Percentiles rank a stretch among this genome's conserved stretches.
These are phyloP conservation scores for Pseudochirops cupreus DNA, from an alignment of 2,797 vertebrate species.

Conservation along the genomic window DNA sequence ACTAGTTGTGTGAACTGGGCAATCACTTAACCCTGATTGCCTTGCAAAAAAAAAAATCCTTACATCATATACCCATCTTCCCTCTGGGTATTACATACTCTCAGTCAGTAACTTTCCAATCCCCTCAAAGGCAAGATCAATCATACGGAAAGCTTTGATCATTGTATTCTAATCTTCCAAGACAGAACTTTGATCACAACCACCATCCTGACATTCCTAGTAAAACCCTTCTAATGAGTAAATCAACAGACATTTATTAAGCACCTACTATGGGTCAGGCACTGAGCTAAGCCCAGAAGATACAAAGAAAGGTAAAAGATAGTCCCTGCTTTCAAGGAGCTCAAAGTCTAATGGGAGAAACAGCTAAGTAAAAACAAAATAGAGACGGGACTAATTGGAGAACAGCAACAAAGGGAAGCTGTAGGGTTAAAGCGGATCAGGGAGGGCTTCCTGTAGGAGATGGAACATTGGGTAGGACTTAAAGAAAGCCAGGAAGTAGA, in stretches of 20 bases:
- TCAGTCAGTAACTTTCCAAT: not conserved
- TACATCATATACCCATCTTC: not conserved
- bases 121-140: not conserved
- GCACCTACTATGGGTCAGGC: accelerated
- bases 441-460: not conserved
- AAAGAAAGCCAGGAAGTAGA: not conserved
- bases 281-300: not conserved
- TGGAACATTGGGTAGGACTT: not conserved
- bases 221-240: not conserved
- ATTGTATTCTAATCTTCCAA: not conserved
- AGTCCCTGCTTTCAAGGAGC: not conserved
- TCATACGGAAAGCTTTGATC: not conserved
- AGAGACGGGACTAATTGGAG: not conserved
- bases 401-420: not conserved
- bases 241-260: not conserved
- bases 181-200: accelerated
- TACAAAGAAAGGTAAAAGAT: not conserved
- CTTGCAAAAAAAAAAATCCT: not conserved
- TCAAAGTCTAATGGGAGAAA: not conserved
- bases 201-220: not conserved
- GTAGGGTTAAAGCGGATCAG: not conserved
- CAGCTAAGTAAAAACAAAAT: not conserved
- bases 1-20: no score
- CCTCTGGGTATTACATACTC: not conserved
- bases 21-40: no score